Conservation (phyloP, 2,888 invertebrate genomes). For the Thumatha senex region DNA sequence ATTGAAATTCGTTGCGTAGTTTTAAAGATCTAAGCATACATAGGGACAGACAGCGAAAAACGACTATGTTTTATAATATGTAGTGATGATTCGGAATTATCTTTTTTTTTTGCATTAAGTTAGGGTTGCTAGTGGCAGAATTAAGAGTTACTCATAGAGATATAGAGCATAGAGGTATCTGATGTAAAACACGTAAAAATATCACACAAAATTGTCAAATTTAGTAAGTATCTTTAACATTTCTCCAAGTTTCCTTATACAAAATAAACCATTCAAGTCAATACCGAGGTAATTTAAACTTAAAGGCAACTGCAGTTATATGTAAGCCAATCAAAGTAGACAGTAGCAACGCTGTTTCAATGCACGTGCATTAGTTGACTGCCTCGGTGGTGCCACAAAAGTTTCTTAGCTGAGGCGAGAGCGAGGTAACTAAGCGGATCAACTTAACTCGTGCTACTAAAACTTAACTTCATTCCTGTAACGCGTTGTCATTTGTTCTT, state of each 20-base stretch:
- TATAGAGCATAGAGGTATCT: no score
- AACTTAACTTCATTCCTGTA: conserved; percentile 54
- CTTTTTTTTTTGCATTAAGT: no score
- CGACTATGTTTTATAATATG: no score
- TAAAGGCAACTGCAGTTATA: conserved; percentile 15
- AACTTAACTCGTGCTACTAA: conserved; percentile 7
- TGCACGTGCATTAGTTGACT: conserved; percentile 51
- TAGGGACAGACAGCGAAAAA: no score
- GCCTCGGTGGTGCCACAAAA: conserved; percentile 45
- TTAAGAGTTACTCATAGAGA: no score
- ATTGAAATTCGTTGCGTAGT: no score
- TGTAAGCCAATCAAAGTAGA: conserved; percentile 46
- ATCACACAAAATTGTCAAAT: no score
- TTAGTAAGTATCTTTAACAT: no score
- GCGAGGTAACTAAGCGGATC: conserved; percentile 28
- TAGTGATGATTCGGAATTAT: no score
- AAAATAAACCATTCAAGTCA: neutral
- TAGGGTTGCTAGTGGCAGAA: no score
- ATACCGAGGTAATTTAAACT: conserved; percentile 23
- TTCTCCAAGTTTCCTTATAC: neutral
- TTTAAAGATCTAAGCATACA: no score
- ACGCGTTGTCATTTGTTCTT: conserved; percentile 51
- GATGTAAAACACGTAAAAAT: no score
- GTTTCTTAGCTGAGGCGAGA: conserved; percentile 43
- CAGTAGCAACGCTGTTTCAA: conserved; percentile 39